phyloP scores from a whole-genome alignment of 2,113 vertebrate genomes.

The Geococcyx californianus region DNA sequence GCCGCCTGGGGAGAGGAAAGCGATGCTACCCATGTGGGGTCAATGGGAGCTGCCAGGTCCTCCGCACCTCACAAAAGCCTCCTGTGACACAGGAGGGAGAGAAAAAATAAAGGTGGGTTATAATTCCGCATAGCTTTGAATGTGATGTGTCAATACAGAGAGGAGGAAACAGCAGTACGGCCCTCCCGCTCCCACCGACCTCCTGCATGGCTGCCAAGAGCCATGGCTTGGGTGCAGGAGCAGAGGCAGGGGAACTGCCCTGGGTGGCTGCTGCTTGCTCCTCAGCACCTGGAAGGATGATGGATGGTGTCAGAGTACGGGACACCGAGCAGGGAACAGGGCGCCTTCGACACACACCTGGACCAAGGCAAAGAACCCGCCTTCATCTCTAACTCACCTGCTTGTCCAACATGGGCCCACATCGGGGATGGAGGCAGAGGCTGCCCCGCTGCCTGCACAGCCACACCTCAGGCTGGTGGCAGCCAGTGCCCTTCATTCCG shows the following conservation, averaged over 20 bases:
- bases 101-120: background rate
- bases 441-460: background rate
- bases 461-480: background rate
- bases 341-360: background rate
- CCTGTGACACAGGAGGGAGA: accelerated
- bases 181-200: accelerated
- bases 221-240: background rate
- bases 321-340: accelerated
- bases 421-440: background rate
- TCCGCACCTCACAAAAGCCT: accelerated
- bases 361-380: accelerated
- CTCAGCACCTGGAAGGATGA: background rate
- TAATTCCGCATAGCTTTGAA: background rate
- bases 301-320: background rate
- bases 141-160: accelerated
- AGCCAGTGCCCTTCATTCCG: background rate
- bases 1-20: background rate
- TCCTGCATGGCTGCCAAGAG: background rate
- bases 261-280: accelerated
- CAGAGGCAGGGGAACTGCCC: background rate
- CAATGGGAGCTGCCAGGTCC: background rate
- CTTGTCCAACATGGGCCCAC: accelerated
- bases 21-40: accelerated
- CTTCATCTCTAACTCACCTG: background rate
- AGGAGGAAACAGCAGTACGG: background rate